Evolutionary conservation across 2,888 invertebrate genomes (phyloP).

Genomic region (Cheilosia vernalis): DNA sequence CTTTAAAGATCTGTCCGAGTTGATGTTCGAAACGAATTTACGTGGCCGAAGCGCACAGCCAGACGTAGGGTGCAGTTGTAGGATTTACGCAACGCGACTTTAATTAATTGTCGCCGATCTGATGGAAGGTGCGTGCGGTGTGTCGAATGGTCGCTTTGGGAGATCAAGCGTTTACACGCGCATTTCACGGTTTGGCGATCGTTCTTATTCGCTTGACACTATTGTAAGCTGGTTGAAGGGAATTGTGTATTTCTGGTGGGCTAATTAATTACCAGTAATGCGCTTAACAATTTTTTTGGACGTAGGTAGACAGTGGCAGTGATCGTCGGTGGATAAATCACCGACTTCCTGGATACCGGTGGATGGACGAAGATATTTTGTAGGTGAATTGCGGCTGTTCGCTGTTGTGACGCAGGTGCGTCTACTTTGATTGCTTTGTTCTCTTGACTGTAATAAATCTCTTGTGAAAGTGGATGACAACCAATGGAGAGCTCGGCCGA

Average conservation of each 20-base stretch:
- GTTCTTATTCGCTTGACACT: constrained; percentile 26
- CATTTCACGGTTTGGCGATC: constrained; percentile 32
- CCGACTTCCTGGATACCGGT: too few species aligned
- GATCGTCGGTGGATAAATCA: background rate
- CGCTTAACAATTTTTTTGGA: constrained; percentile 5
- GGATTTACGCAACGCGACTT: constrained; percentile 68
- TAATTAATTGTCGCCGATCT: constrained; percentile 48
- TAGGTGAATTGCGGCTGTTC: too few species aligned
- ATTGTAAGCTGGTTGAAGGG: constrained; percentile 16
- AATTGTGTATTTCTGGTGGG: constrained; percentile 25
- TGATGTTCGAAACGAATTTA: constrained; percentile 36
- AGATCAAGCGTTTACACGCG: constrained; percentile 22
- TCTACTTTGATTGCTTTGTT: too few species aligned
- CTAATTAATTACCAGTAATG: constrained; percentile 42
- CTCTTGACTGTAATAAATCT: too few species aligned
- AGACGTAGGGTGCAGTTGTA: constrained; percentile 51
- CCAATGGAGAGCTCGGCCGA: too few species aligned
- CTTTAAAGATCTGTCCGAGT: constrained; percentile 15
- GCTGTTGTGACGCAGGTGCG: too few species aligned
- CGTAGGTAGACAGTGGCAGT: background rate
- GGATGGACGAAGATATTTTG: too few species aligned
- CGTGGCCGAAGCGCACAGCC: constrained; percentile 3
- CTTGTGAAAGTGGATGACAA: too few species aligned
- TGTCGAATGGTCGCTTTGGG: constrained; percentile 3
- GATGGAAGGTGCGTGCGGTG: constrained; percentile 17